Evolutionary conservation across 2,888 invertebrate species (phyloP), one percentile per base, ranked within the genome.

Genomic region (Spisula subtruncata): DNA sequence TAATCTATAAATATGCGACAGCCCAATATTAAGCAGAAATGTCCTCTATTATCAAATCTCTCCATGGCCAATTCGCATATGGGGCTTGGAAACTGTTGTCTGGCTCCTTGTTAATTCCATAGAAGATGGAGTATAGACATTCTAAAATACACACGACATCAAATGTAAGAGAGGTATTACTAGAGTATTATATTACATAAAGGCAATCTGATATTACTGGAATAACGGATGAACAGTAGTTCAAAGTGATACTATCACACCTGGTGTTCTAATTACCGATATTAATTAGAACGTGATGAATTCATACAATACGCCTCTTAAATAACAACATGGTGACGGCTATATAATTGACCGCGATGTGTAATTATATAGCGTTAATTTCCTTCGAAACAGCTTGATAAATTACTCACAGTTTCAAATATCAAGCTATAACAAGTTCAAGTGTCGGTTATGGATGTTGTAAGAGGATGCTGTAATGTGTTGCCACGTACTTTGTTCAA

Each of bases 231-330:
- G 75, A 75, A 75, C 75, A 75, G 35, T 75, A 14, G 75, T 75
- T 75, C 32, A 75, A 32, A 75, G 75, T 75, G 32, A 75, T 75
- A 75, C 18, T 32, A 75, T 75, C 18, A 75, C 75, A 32, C 75
- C 32, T 35, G 4, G 32, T 75, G 18, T 35, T 32, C 16, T 75
- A 75, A 75, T 75, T 75, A 41, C 41, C 41, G 41, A 41, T 41
- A 41, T 5, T 41, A 75, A 75, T 75, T 75, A 75, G 35, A 16
- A 16, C 10, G 32, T 32, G 25, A 35, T 32, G 5, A 35, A 75
- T 32, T 32, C 16, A 75, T 32, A 75, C 16, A 75, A 35, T 75
- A 75, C 35, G 75, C 1, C 75, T 35, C 29, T 75, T 75, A 35
- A 35, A 32, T 75, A 75, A 75, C 75, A 32, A 2, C 35, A 32